Percentiles rank a stretch among this genome's conserved stretches.
These are phyloP conservation scores for Venturia canescens DNA, from an alignment of 1,140 invertebrate genomes.

Conservation along the genomic window DNA sequence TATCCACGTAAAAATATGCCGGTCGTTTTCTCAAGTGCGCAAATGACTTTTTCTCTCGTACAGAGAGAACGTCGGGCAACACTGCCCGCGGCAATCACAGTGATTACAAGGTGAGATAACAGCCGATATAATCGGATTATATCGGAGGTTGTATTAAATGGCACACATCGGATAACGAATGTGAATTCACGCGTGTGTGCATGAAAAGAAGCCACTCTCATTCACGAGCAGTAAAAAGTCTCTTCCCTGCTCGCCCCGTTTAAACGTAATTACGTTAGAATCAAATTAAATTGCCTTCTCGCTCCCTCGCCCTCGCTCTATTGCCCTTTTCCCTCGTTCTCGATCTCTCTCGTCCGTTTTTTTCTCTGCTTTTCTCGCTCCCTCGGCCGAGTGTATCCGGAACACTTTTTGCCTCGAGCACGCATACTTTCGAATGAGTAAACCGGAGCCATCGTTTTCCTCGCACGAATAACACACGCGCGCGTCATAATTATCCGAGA, in stretches of 20 bases:
- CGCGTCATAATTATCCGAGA: constrained; percentile 6
- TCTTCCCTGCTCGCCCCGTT: constrained; percentile 22
- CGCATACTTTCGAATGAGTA: constrained; percentile 7
- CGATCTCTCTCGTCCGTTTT: not conserved
- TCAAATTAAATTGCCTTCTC: constrained; percentile 53
- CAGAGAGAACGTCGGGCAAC: not conserved
- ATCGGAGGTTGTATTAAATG: constrained; percentile 12
- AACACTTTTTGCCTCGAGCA: not conserved
- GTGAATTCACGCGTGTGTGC: not conserved
- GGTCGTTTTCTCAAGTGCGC: no score
- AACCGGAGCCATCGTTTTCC: constrained; percentile 2
- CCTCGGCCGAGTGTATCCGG: not conserved
- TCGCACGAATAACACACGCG: not conserved
- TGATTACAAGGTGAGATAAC: constrained; percentile 18
- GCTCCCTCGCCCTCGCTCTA: constrained; percentile 8
- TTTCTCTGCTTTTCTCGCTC: not conserved
- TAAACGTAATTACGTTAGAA: constrained; percentile 52
- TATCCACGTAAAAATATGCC: no score
- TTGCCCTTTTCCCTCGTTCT: not conserved
- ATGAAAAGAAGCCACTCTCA: constrained; percentile 38
- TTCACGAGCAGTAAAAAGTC: constrained; percentile 4
- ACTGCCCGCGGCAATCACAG: not conserved
- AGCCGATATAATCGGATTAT: constrained; percentile 22
- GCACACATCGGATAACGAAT: not conserved
- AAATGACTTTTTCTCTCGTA: no score